phyloP scores from a whole-genome alignment of 2,888 invertebrate genomes.

The Steromphala cineraria region DNA sequence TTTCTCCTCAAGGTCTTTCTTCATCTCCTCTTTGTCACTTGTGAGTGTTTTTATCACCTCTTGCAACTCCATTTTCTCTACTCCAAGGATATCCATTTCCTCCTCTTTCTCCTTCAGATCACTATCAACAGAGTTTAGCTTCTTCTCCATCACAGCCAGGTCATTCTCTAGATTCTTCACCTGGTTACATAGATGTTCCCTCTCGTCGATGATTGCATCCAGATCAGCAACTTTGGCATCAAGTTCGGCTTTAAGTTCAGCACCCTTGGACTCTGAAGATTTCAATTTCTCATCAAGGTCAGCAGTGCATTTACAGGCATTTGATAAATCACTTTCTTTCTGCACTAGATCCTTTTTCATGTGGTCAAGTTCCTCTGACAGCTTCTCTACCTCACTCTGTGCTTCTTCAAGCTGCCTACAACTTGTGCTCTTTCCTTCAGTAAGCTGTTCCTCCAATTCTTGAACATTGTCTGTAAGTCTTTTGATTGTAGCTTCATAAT shows the following conservation, averaged over 20 bases:
- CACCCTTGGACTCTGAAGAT: not conserved
- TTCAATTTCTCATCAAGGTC: constrained; percentile 21
- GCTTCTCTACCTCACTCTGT: not conserved
- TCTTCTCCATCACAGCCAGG: not conserved
- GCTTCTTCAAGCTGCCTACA: not conserved
- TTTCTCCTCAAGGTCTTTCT: not conserved
- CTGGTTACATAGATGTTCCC: not conserved
- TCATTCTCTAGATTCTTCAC: not conserved
- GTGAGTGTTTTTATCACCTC: constrained; percentile 10
- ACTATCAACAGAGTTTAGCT: not conserved
- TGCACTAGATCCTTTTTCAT: not conserved
- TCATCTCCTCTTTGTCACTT: not conserved
- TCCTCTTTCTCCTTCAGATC: constrained; percentile 21
- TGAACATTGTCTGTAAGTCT: not conserved
- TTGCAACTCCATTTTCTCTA: constrained; percentile 3
- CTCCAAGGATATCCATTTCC: not conserved
- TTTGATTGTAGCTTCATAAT: constrained; percentile 11
- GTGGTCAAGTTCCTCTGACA: not conserved
- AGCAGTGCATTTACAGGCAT: not conserved
- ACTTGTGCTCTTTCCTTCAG: not conserved
- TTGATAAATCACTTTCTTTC: not conserved
- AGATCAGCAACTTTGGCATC: constrained; percentile 10
- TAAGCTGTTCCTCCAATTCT: constrained; percentile 11
- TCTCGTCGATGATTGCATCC: not conserved
- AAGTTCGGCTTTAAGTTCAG: constrained; percentile 21